Percentiles rank a stretch among this genome's conserved stretches.
phyloP scores from a whole-genome alignment of 2,888 invertebrate genomes.

The Helleia helle region DNA sequence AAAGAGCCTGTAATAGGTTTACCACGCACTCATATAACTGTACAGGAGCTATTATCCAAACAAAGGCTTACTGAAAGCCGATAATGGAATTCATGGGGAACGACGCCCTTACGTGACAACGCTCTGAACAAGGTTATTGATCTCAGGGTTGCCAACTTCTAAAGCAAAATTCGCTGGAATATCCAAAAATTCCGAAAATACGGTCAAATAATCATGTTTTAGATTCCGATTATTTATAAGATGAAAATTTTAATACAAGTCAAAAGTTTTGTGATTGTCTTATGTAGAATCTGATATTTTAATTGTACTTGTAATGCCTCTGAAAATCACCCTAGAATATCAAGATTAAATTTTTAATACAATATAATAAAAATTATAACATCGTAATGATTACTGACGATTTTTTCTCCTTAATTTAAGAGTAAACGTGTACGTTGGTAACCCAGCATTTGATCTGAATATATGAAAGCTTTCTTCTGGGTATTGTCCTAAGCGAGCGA shows the following conservation, averaged over 20 bases:
- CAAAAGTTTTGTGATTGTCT: no score
- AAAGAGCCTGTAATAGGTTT: not conserved
- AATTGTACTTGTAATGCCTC: no score
- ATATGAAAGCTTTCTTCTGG: conserved; percentile 50
- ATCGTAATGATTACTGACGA: no score
- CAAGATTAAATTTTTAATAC: no score
- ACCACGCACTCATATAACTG: not conserved
- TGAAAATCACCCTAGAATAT: no score
- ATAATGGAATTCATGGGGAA: conserved; percentile 42
- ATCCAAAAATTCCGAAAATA: no score
- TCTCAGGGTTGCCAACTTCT: conserved; percentile 15
- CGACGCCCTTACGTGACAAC: conserved; percentile 46
- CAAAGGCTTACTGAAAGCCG: conserved; percentile 25
- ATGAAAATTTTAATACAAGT: no score
- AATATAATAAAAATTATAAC: no score
- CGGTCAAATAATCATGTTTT: no score
- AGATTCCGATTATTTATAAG: no score
- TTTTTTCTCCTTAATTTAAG: no score
- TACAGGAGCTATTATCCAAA: conserved; percentile 14
- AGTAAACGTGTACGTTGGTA: not conserved
- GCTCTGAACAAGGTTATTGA: conserved; percentile 35
- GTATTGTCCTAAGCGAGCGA: conserved; percentile 52
- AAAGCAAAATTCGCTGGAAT: not conserved
- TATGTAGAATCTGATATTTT: no score
- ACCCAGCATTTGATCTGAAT: conserved; percentile 34